These are phyloP conservation scores for Lycorma delicatula DNA, from an alignment of 1,140 invertebrate species.

Conservation along the genomic window DNA sequence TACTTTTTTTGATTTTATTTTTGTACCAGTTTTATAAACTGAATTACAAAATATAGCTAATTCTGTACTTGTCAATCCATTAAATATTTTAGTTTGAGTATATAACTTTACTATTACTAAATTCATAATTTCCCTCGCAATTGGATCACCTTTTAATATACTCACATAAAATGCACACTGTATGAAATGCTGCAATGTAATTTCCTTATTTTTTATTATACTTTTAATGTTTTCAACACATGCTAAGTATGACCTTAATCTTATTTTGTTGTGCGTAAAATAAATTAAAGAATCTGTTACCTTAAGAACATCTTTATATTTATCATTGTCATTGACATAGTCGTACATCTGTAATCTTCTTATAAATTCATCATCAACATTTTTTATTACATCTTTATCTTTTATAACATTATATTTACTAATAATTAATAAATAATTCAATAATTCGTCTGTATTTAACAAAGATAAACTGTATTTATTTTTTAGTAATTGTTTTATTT, in stretches of 20 bases:
- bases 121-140: background rate
- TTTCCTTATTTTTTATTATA: too few species aligned
- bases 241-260: too few species aligned
- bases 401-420: background rate
- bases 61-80: background rate
- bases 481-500: too few species aligned
- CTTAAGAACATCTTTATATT: too few species aligned
- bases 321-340: too few species aligned
- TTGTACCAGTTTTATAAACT: slow-evolving; percentile 4
- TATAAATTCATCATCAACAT: background rate
- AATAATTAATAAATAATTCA: background rate
- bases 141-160: background rate
- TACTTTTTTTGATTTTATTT: background rate
- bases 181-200: background rate
- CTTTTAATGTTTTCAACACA: too few species aligned
- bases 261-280: too few species aligned
- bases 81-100: background rate
- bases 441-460: too few species aligned
- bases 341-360: background rate
- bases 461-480: too few species aligned
- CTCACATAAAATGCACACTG: background rate
- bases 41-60: slow-evolving; percentile 2
- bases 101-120: background rate
- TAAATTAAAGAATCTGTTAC: too few species aligned
- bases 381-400: background rate